Conservation (phyloP, 2,113 vertebrate species). For the Varanus salvator region DNA sequence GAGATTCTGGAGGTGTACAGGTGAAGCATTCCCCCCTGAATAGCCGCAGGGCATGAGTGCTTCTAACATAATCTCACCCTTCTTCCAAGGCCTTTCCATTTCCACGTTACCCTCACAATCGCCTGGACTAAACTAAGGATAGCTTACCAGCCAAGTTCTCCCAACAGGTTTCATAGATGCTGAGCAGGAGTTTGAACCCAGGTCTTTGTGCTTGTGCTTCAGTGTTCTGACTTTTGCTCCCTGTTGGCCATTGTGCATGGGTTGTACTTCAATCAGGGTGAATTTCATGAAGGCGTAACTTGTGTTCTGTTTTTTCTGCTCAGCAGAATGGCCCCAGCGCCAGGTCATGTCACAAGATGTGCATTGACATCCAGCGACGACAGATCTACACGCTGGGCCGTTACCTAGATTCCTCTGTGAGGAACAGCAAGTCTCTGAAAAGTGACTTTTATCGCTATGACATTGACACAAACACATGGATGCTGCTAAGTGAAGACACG, state of each 20-base stretch:
- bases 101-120: neutral
- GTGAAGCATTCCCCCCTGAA: neutral
- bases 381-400: constrained; percentile 98
- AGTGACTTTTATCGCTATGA: constrained; percentile 98
- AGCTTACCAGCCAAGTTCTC: neutral
- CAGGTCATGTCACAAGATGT: constrained; percentile 99
- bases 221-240: too few species aligned
- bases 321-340: constrained; percentile 94
- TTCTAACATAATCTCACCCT: neutral
- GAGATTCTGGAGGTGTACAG: neutral
- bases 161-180: neutral
- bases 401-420: constrained; percentile 96
- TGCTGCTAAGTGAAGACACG: constrained; percentile 94
- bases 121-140: neutral
- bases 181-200: too few species aligned
- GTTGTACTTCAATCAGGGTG: fast-evolving
- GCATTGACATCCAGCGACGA: constrained; percentile 94
- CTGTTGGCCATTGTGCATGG: neutral
- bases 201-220: neutral
- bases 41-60: too few species aligned
- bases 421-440: constrained; percentile 98
- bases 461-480: constrained; percentile 95
- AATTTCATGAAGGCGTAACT: neutral
- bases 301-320: neutral
- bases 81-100: neutral